Conservation (phyloP, 1,140 invertebrate species). For the Cherax destructor region DNA sequence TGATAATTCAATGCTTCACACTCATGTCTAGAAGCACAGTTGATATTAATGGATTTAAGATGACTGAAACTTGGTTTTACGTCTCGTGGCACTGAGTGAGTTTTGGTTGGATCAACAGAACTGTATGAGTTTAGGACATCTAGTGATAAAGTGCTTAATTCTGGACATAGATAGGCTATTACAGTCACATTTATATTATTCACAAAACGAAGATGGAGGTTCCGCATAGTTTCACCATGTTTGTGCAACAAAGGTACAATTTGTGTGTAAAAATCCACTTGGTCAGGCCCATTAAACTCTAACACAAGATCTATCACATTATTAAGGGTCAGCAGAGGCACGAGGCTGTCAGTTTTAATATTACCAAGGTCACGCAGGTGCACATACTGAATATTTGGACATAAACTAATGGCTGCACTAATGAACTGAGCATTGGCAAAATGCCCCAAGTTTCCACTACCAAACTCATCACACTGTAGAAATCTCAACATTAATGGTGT, state of each 20-base stretch:
- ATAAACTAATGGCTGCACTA: neutral
- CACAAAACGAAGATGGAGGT: neutral
- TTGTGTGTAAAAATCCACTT: neutral
- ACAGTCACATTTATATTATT: neutral
- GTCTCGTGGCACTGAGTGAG: neutral
- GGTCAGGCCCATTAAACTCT: neutral
- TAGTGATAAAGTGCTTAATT: neutral
- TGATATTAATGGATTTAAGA: neutral
- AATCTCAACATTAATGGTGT: neutral
- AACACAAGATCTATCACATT: slow-evolving; percentile 34
- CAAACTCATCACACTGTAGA: slow-evolving; percentile 21
- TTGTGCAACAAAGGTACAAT: slow-evolving; percentile 10
- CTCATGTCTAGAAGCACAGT: no score
- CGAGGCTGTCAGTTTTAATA: neutral
- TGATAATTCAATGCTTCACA: neutral
- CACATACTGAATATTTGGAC: slow-evolving; percentile 20
- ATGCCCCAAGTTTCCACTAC: neutral
- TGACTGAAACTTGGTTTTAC: slow-evolving; percentile 2
- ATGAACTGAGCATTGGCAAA: slow-evolving; percentile 11
- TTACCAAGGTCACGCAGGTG: slow-evolving; percentile 22
- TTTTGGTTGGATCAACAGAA: neutral
- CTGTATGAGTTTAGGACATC: neutral
- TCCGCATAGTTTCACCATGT: neutral
- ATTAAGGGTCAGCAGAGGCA: neutral
- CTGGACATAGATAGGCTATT: slow-evolving; percentile 9